Base-by-base conservation (phyloP, 2,113 vertebrate genomes). In the Ondatra zibethicus region DNA sequence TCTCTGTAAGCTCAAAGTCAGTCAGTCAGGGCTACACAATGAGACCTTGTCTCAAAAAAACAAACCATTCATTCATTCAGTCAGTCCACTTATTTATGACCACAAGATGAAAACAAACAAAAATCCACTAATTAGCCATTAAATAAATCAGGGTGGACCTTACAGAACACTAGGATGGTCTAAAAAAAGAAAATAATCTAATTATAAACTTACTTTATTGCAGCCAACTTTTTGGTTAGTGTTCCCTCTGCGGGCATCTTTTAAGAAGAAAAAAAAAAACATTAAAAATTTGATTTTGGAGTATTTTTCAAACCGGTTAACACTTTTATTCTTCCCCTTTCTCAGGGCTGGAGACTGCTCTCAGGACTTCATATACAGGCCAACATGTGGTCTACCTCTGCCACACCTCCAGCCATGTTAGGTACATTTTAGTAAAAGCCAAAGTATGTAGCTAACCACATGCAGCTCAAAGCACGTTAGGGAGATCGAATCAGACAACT, bases 241-340 rank as follows among this genome's bases (percentile, higher is more conserved):
- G 98, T 97, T 1, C 98, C 98, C 75, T 99, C 99, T 96, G 99
- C 99, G 97, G 99, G 98, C 98, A 99, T 98, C 99, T 99, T 95
- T 98, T 88, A 96, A 98, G 81, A 63, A 66, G 78, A 23, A 97
- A 93, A 95, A 85, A 95, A 97, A 93, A 95, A 88, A 7, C 5
- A 96, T 96, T 87, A 80, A 88, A 92, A 75, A 66, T 65, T 65
- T 45, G 27, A 65, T 75, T 90, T 77, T 96, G 33, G 97, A 84
- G 66, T 89, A 77, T 76, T 89, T 75, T 72, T 86, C 58, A 90
- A 87, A 75, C 50, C 76, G 82, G 45, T 31, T 68, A 76, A 52
- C 25, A 39, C 68, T 80, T 39, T 91, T 33, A 80, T 29, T 76
- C 29, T 14, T 76, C 27, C 36, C 45, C 31, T 36, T 17, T 91